Percentiles rank a stretch among this genome's conserved stretches.
Conservation (phyloP, 2,113 vertebrate genomes). For the Ophthalmolycus amberensis region DNA sequence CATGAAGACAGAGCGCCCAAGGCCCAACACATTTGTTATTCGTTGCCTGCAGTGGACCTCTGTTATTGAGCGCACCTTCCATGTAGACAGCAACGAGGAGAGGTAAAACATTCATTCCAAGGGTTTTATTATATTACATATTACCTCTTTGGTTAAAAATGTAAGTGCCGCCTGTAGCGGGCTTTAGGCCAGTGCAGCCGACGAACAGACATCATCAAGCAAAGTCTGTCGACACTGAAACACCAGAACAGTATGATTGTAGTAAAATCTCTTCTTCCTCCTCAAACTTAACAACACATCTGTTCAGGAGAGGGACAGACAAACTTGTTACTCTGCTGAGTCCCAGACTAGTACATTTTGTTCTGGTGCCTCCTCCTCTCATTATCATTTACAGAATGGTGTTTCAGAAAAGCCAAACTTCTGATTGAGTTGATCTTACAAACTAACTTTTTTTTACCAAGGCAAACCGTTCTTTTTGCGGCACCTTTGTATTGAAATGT, state of each 20-base stretch:
- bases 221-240: not conserved
- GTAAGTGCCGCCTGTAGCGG: not conserved
- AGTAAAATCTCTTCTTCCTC: not conserved
- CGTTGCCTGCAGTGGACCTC: constrained; percentile 97
- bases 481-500: not conserved
- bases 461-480: not conserved
- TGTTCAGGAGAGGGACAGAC: not conserved
- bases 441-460: not conserved
- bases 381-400: not conserved
- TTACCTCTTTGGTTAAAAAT: not conserved
- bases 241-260: not conserved
- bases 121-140: not conserved
- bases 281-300: not conserved
- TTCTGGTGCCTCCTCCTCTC: not conserved
- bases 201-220: constrained; percentile 7
- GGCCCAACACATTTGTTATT: constrained; percentile 95
- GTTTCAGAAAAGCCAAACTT: not conserved
- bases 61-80: constrained; percentile 95
- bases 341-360: not conserved
- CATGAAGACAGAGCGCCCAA: constrained; percentile 91
- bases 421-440: not conserved
- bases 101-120: constrained; percentile 76
- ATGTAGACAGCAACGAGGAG: constrained; percentile 92
- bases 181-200: not conserved
- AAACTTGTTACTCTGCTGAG: not conserved